Evolutionary conservation across 2,113 vertebrate genomes (phyloP), one percentile per base, ranked within the genome.

Genomic region (Ancistrus triradiatus): DNA sequence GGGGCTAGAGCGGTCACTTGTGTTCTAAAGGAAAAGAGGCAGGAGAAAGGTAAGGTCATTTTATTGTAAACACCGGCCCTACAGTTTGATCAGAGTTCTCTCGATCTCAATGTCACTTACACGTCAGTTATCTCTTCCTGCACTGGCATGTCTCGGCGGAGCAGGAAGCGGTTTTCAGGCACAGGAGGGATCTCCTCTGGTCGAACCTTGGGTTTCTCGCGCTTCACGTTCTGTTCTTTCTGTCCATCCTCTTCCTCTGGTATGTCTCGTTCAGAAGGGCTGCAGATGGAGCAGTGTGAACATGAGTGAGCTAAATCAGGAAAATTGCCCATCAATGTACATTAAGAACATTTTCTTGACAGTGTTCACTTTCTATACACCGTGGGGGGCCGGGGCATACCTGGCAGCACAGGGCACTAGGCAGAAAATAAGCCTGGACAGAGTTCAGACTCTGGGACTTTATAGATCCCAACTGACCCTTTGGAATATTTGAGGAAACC

Each of bases 171-270:
- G 40, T 99, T 99, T 83, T 98, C 95, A 8, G 96, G 96, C 70
- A 98, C 94, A 1, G 95, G 94, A 48, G 96, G 96, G 66, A 99
- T 98, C 78, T 99, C 96, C 82, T 99, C 96, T 4, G 91, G 93
- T 42, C 96, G 90, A 55, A 99, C 95, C 4, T 96, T 88, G 0
- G 88, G 95, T 68, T 98, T 98, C 64, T 93, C 94, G 73, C 96
- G 89, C 74, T 94, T 96, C 1, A 84, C 79, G 58, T 74, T 83
- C 25, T 80, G 70, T 25, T 95, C 93, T 0, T 38, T 81, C 21
- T 80, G 83, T 67, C 67, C 84, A 59, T 88, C 91, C 18, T 84
- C 83, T 28, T 91, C 88, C 28, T 85, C 71, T 11, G 9, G 22
- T n/a, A 80, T 79, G 1, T 83, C 90, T 70, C 66, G 81, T 56